These are phyloP conservation scores for Lepetodrilus schrolli DNA, from an alignment of 2,888 invertebrate species.

Conservation along the genomic window DNA sequence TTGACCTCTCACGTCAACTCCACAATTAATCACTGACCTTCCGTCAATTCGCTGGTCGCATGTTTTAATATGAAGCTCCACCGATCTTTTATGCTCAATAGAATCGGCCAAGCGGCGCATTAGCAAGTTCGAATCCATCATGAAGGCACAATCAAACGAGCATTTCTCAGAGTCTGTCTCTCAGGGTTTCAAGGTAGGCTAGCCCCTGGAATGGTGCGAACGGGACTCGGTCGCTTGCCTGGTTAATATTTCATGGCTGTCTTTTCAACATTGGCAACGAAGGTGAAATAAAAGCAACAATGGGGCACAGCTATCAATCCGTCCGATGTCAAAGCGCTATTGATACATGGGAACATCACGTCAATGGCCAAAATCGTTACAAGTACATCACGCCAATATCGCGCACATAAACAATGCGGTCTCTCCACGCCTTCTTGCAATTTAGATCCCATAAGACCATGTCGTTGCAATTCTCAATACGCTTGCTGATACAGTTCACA, in stretches of 20 bases:
- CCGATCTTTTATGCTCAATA: no score
- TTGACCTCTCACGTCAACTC: neutral
- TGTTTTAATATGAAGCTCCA: neutral
- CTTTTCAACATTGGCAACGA: slow-evolving; percentile 1
- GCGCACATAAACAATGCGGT: neutral
- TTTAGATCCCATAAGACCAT: neutral
- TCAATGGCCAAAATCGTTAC: neutral
- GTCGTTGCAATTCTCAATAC: neutral
- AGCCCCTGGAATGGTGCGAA: slow-evolving; percentile 14
- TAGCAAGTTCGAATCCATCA: slow-evolving; percentile 4
- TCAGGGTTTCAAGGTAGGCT: neutral
- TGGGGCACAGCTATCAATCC: neutral
- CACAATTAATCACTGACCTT: neutral
- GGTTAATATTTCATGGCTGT: slow-evolving; percentile 22
- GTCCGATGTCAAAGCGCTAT: neutral
- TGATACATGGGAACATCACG: slow-evolving; percentile 1
- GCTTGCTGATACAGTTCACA: no score
- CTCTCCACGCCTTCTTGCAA: neutral
- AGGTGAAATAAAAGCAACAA: slow-evolving; percentile 18
- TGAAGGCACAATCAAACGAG: neutral
- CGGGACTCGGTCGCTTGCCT: slow-evolving; percentile 2
- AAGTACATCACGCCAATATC: neutral
- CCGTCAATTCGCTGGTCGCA: neutral
- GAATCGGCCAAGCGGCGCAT: slow-evolving; percentile 18
- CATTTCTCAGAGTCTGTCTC: neutral